Evolutionary conservation across 1,140 invertebrate genomes (phyloP).

Genomic region (Gyrodactylus bullatarudis): DNA sequence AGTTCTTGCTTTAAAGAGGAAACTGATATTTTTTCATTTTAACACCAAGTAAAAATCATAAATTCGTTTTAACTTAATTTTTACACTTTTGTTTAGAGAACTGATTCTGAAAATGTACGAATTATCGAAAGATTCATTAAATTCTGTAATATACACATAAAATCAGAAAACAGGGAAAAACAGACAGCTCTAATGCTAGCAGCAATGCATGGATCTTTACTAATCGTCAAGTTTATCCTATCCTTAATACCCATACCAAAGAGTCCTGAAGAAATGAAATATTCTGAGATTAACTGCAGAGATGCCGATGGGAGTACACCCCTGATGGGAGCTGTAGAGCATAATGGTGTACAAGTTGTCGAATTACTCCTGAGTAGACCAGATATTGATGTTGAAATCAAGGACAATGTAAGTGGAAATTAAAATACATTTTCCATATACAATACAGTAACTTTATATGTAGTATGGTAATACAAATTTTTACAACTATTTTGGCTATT

Average conservation of each 20-base stretch:
- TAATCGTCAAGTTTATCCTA: not conserved
- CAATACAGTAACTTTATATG: no score
- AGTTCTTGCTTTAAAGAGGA: no score
- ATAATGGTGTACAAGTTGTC: not conserved
- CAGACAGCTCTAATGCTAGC: not conserved
- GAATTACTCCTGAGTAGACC: slow-evolving; percentile 2
- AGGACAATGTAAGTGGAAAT: slow-evolving; percentile 4
- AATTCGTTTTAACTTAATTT: no score
- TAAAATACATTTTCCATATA: no score
- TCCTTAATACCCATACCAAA: not conserved
- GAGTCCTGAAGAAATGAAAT: not conserved
- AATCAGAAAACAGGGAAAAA: not conserved
- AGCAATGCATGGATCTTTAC: not conserved
- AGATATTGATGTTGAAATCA: not conserved
- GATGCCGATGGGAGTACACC: slow-evolving; percentile 1
- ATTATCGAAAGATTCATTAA: not conserved
- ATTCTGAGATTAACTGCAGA: not conserved
- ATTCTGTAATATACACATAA: not conserved
- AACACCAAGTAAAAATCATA: no score
- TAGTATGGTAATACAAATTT: no score
- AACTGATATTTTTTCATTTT: no score
- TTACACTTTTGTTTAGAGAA: not conserved
- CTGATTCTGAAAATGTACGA: not conserved
- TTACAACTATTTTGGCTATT: no score
- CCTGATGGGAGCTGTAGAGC: not conserved